These are phyloP conservation scores for Drosophila repletoides DNA, from an alignment of 1,140 invertebrate species.

Conservation along the genomic window DNA sequence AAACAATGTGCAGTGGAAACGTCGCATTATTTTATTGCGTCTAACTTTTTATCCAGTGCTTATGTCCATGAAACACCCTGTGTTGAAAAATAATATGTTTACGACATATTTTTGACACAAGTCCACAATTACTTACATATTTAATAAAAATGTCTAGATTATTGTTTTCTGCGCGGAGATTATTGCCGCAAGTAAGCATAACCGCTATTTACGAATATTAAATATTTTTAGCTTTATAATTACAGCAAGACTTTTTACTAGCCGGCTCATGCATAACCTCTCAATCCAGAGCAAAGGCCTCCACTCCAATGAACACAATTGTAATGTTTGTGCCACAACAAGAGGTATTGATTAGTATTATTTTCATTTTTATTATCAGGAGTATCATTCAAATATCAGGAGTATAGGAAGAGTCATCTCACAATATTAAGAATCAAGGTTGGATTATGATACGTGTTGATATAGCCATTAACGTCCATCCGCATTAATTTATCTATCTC, in stretches of 20 bases:
- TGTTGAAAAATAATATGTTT: conserved; percentile 30
- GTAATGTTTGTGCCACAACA: conserved; percentile 99
- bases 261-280: conserved; percentile 53
- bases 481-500: too few species aligned
- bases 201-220: neutral
- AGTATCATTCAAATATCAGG: too few species aligned
- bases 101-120: conserved; percentile 26
- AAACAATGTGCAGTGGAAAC: too few species aligned
- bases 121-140: conserved; percentile 15
- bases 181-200: conserved; percentile 53
- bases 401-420: too few species aligned
- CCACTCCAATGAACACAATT: conserved; percentile 94
- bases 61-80: conserved; percentile 44
- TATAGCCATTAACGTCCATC: too few species aligned
- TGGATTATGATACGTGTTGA: too few species aligned
- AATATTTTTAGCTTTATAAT: neutral
- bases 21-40: too few species aligned
- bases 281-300: conserved; percentile 83
- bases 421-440: too few species aligned
- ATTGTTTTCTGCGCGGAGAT: conserved; percentile 54
- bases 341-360: too few species aligned
- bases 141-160: conserved; percentile 57
- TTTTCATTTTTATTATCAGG: too few species aligned
- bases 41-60: too few species aligned
- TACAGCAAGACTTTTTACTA: conserved; percentile 60